Base-by-base conservation (phyloP, 1,140 invertebrate species). In the Phenacoccus solenopsis region DNA sequence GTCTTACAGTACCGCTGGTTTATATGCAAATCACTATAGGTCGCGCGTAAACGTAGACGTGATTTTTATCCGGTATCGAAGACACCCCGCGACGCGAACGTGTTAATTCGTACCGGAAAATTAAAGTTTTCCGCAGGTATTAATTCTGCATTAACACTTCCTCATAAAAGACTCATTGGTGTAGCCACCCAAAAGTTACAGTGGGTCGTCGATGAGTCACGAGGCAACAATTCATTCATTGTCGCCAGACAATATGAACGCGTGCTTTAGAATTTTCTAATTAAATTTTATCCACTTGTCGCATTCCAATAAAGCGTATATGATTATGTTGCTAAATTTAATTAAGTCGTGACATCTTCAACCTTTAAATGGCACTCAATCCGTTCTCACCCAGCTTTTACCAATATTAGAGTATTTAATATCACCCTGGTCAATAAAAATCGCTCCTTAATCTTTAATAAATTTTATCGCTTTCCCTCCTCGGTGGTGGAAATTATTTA, bases 241-340 rank as follows among this genome's bases (percentile, higher is more conserved):
- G 20, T 49, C n/a, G 16, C 38, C 12, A 49, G 38, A 49, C 38
- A 49, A 49, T 49, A n/a, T n/a, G 5, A 4, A 16, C 13, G 16
- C 38, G 38, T 49, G 38, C 38, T 9, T 4, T 16, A 49, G 38
- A 49, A 49, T 49, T 49, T 49, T 49, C 13, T 49, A 49, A 49
- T 49, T 49, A 49, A 49, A 49, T 49, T 49, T 49, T 49, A 49
- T 49, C n/a, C n/a, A n/a, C 38, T 16, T 16, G 13, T 49, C 38
- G 38, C 38, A 49, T 49, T 49, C 38, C 38, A 49, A 49, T 49
- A 49, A n/a, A 49, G 38, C 38, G 13, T 7, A 5, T 32, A 49
- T n/a, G 38, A 49, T 49, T 49, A 49, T 49, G 38, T 49, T 49
- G 38, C 38, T 49, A 49, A 49, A 49, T 49, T 49, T 49, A 49